Evolutionary conservation across 2,797 vertebrate genomes (phyloP), one percentile per base, ranked within the genome.

Genomic region (Parotocinclus haroldoi): DNA sequence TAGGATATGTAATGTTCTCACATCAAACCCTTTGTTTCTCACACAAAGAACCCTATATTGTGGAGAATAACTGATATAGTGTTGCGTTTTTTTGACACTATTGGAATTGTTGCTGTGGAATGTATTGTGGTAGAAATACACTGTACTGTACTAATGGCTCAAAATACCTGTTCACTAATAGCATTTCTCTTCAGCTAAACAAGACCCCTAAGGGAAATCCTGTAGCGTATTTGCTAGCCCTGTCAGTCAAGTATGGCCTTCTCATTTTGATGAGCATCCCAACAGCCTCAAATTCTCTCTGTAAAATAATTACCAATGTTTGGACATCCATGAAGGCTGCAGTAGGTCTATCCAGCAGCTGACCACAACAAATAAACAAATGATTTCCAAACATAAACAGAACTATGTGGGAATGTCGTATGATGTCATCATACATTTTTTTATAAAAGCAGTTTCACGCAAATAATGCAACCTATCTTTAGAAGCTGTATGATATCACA

Each of bases 111-210:
- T 27, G 27, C 27, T 27, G 27, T 27, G 27, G 27, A 27, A 5
- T 27, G 27, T 27, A 5, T 27, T 27, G 27, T 27, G 27, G 5
- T 27, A 5, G 5, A 27, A 27, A 27, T 27, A 27, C 27, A 27
- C 27, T 27, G 27, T 27, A 27, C 27, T 27, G 27, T 27, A 27
- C 27, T 2, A 27, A 27, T 27, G 2, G 27, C 27, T 27, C 27
- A 27, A 27, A 27, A 27, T 50, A 16, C 4, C 16, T 19, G 4
- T 37, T 11, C 5, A 37, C 36, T 51, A 51, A 63, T 37, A 49
- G 39, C n/a, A 5, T 44, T 53, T 56, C 38, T 10, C 39, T 56
- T 50, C 42, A 44, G 52, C 37, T 63, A 63, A 69, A 69, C 44
- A 45, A 51, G 27, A 18, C 40, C 68, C 56, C 51, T 38, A 42